Evolutionary conservation across 53 echinoderm and acorn worm species (phyloP), one percentile per base, ranked within the genome.

Genomic region (Arbacia lixula): DNA sequence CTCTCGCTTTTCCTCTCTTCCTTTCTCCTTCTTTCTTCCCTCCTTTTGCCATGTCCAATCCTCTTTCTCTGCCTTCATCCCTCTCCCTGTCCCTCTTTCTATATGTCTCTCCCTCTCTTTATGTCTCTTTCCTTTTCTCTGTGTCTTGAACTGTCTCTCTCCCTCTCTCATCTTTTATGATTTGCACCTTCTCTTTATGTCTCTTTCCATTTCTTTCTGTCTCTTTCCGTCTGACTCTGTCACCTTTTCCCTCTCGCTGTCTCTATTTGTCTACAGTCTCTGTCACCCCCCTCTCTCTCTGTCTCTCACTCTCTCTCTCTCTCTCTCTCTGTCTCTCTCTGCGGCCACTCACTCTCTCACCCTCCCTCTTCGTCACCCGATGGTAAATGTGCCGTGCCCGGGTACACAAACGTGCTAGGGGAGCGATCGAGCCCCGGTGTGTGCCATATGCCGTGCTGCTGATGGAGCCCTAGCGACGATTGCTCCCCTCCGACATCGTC

Each of bases 371-470:
- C 33, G 60, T 30, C 68, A 66, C 53, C 69, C 14, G 28, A 28
- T 69, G 69, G 42, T 69, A 28, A 43, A 27, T 29, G 42, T 41
- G 16, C 27, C 69, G 69, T 69, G n/a, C n/a, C n/a, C n/a, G n/a
- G 69, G 69, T 69, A 69, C 24, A 43, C 24, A 69, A 43, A 42
- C 40, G 43, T 69, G 12, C 12, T 26, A 16, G 43, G 68, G 52
- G 56, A 64, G 46, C 37, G 27, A 32, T 53, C 60, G 75, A 72
- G 73, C 30, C 43, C 40, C 61, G 40, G 27, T 51, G 51, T 74
- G 66, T 55, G 61, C 68, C 69, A 69, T 69, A 69, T 69, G 69
- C 69, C 69, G 16, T 19, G 40, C 17, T 69, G 69, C 43, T 69
- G 69, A 69, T 69, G 43, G 69, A 69, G 42, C 41, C 29, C 25